phyloP scores from a whole-genome alignment of 1,140 invertebrate genomes.

The Drosophila auraria region DNA sequence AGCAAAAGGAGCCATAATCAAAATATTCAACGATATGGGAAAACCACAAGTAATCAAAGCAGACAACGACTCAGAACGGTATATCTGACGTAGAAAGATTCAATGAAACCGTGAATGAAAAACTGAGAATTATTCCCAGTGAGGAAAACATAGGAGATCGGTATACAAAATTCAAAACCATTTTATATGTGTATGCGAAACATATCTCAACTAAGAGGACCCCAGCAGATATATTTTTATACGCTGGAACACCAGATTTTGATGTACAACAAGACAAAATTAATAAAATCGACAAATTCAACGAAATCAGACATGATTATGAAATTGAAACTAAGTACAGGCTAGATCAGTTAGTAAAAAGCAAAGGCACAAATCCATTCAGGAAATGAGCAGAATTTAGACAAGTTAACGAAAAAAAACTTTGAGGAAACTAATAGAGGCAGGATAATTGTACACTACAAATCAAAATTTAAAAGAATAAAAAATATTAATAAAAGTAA shows the following conservation, averaged over 20 bases:
- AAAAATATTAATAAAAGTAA: too few species aligned
- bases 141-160: neutral
- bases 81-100: slow-evolving; percentile 8
- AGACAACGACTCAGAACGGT: neutral
- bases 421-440: neutral
- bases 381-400: too few species aligned
- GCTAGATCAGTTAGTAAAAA: too few species aligned
- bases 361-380: too few species aligned
- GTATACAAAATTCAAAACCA: slow-evolving; percentile 8
- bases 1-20: too few species aligned
- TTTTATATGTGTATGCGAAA: neutral
- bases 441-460: slow-evolving; percentile 1
- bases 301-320: too few species aligned
- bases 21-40: too few species aligned
- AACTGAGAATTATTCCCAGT: neutral
- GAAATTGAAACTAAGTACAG: too few species aligned
- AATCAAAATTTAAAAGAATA: slow-evolving; percentile 1
- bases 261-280: too few species aligned
- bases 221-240: slow-evolving; percentile 17
- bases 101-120: neutral
- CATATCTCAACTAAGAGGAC: slow-evolving; percentile 6
- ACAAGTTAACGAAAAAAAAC: neutral
- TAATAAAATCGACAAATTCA: too few species aligned
- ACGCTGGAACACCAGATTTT: neutral
- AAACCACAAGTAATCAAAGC: neutral